Base-by-base conservation (phyloP, 1,140 invertebrate species). In the Acromyrmex charruanus region DNA sequence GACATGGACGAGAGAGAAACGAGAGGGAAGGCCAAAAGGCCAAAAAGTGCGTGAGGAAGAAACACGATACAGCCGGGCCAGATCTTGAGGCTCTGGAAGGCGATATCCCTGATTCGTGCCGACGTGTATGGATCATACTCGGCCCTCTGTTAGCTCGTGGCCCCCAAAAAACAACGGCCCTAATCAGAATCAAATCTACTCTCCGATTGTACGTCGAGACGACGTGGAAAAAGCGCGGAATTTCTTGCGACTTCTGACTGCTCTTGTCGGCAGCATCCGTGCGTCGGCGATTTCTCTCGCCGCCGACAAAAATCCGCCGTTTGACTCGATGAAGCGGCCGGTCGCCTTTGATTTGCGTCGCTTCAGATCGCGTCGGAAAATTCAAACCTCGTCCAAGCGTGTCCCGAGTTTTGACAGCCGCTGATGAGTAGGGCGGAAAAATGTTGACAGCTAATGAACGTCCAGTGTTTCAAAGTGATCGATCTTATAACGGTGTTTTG, bases 41-140 rank as follows among this genome's bases (percentile, higher is more conserved):
- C 72, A 88, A 91, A 92, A 91, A 91, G 87, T 91, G 84, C 53
- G 31, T 53, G 77, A 81, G 80, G 77, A 74, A 77, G 94, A 94
- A 95, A 95, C 92, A 91, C 89, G 93, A 95, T 95, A 91, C 93
- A 93, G 93, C 90, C 90, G 89, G 88, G 87, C 31, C 84, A 89
- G 87, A 89, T 91, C 90, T 90, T 55, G 86, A 77, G 90, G 87
- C 86, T 88, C 72, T 51, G 94, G 93, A 94, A 95, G 90, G 92
- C 92, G 94, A 95, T 95, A 95, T 93, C 93, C 91, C 94, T 95
- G 94, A 94, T 93, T 94, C 91, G 88, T 87, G 92, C 94, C 94
- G 94, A 92, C 93, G 89, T 90, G 86, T 91, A 85, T 89, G 92
- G 90, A 94, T 94, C 92, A 94, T 94, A 93, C 91, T 91, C 89